Evolutionary conservation across 1,140 invertebrate genomes (phyloP), one percentile per base, ranked within the genome.

Genomic region (Cyclina sinensis): DNA sequence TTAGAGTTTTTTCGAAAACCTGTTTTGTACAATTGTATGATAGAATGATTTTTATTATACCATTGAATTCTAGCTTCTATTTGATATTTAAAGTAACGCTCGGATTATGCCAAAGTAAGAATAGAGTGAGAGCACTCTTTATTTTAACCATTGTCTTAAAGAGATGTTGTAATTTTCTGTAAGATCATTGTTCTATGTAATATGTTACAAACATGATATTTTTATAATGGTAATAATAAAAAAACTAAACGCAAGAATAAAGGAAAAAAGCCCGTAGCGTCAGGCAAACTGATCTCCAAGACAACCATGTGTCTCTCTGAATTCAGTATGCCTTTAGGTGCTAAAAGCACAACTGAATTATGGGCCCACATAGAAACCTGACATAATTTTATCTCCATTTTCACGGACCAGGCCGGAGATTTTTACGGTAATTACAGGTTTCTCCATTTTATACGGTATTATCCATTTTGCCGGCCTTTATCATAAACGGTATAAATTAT

Each of bases 301-400:
- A 35, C 65, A 18, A 32, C 59, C 82, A 74, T 73, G 39, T 48
- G 65, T 65, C 48, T 18, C 21, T 16, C 14, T 21, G 37, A 43
- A 57, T 30, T 32, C 51, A 4, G 16, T 27, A 46, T 59, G 85
- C 85, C 76, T 27, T n/a, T 9, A 65, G 85, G 74, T 68, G 74
- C 46, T 79, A 87, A 79, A 80, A 51, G 74, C 24, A 35, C 30
- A 51, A 48, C 74, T 78, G 57, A 87, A 59, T 78, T 78, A 87
- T 80, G 85, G 59, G 27, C 85, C 85, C 85, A 21, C 76, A 87
- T 87, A n/a, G 57, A 80, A 80, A 68, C 21, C 57, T 87, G 85
- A 70, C 85, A 87, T 87, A 87, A 87, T 87, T 87, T 87, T 87
- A 87, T 87, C 85, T 87, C 85, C 35, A 78, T 87, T 79, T 87